Evolutionary conservation across 2,113 vertebrate genomes (phyloP), one percentile per base, ranked within the genome.

Genomic region (Cynocephalus volans): DNA sequence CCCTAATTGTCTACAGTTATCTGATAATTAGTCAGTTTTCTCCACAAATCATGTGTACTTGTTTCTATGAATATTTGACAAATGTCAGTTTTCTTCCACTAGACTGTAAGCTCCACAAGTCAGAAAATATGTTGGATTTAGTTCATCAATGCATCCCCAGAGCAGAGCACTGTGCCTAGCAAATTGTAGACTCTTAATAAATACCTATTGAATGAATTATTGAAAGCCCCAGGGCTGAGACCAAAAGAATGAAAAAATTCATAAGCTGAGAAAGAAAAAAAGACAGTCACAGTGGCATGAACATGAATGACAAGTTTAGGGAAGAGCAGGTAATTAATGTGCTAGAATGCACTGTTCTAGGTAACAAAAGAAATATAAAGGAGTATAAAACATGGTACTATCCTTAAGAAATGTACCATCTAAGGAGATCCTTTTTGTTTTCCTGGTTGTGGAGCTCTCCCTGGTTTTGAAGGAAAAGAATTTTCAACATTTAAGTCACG

Each of bases 11-110:
- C 60, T 86, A 19, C 17, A 18, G 91, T 72, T 87, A 48, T 82
- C 83, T 95, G 31, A 75, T 79, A 73, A 84, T 28, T 24, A 21
- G 13, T 93, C 62, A 48, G 6, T 75, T 97, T 93, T 88, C 70
- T 95, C 8, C 64, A 12, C 19, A n/a, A 95, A 65, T 10, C 24
- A 62, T 9, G 9, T 36, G 2, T 67, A 67, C 52, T 54, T 56
- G 26, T 88, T 67, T 58, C 14, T 60, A 33, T 76, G 67, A 81
- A 31, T 72, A 88, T 36, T 33, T 85, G 69, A 88, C 73, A 96
- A 85, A 70, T 75, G 23, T 41, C 50, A 33, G 24, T 75, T 90
- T 96, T 60, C 8, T 24, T 60, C 60, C 58, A 88, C 7, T 36
- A 72, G 3, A 81, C 8, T 79, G 10, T 41, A n/a, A 45, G n/a